Evolutionary conservation across 2,797 vertebrate genomes (phyloP).

Genomic region (Intellagama lesueurii): DNA sequence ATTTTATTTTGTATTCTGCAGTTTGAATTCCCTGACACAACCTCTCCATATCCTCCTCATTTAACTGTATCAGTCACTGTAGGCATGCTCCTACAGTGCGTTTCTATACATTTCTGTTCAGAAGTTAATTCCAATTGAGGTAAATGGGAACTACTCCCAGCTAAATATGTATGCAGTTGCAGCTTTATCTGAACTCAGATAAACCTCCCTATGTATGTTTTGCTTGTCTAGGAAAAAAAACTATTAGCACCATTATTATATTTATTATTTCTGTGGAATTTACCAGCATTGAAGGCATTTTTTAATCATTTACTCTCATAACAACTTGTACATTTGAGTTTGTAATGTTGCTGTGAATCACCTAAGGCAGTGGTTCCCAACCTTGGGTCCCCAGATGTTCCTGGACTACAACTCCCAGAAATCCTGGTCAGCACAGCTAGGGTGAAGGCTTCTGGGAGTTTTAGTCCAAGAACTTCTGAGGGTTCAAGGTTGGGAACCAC

Average conservation of each 20-base stretch:
- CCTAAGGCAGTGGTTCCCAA: background rate
- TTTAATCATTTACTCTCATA: background rate
- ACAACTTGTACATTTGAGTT: background rate
- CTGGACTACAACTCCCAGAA: no score
- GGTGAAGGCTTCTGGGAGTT: no score
- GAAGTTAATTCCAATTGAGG: background rate
- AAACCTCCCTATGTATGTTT: background rate
- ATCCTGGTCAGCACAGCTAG: no score
- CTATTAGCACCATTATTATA: slow-evolving; percentile 1
- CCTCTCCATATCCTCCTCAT: background rate
- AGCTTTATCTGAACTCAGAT: background rate
- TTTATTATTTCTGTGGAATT: background rate
- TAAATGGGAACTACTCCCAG: background rate
- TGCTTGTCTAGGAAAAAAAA: background rate
- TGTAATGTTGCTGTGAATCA: background rate
- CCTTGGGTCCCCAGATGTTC: no score
- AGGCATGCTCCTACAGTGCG: background rate
- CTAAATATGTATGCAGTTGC: background rate
- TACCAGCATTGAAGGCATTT: background rate
- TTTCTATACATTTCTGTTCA: background rate
- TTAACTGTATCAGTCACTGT: background rate
- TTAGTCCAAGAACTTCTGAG: no score
- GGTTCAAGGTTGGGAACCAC: no score
- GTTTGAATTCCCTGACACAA: slow-evolving; percentile 5
- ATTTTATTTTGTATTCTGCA: slow-evolving; percentile 17